Evolutionary conservation across 1,140 invertebrate species (phyloP).

Genomic region (Tetragonula clypearis): DNA sequence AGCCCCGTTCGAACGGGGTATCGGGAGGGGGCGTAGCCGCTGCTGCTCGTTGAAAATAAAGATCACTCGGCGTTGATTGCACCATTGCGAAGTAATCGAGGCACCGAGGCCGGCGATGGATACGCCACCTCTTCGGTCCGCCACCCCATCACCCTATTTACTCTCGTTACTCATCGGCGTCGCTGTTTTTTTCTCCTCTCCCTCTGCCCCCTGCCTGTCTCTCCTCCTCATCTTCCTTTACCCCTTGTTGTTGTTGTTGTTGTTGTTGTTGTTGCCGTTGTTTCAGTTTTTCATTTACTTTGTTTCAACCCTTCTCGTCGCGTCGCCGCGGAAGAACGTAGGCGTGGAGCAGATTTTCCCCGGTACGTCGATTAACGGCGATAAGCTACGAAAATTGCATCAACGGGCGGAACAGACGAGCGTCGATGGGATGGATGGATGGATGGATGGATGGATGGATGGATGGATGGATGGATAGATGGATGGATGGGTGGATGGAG

Average conservation of each 20-base stretch:
- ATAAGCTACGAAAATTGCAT: constrained; percentile 55
- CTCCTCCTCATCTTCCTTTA: too few species aligned
- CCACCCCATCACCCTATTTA: not conserved
- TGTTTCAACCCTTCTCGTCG: not conserved
- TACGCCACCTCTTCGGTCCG: constrained; percentile 5
- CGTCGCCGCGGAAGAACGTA: not conserved
- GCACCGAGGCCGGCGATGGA: constrained; percentile 46
- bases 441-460: too few species aligned
- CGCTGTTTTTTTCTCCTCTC: not conserved
- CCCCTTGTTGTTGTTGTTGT: not conserved
- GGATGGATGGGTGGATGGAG: not conserved
- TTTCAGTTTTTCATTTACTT: constrained; percentile 47
- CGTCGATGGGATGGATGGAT: too few species aligned
- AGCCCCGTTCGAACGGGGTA: constrained; percentile 66
- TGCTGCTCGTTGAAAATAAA: constrained; percentile 70
- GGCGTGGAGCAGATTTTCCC: not conserved
- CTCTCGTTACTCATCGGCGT: not conserved
- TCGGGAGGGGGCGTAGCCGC: constrained; percentile 35
- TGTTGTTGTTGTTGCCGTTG: not conserved
- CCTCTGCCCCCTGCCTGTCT: not conserved
- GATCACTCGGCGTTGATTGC: constrained; percentile 77
- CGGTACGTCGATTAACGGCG: constrained; percentile 48
- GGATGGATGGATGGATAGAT: not conserved
- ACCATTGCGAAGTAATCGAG: constrained; percentile 71
- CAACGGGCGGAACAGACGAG: not conserved